Conservation (phyloP, 2,797 vertebrate species). For the Somateria mollissima region DNA sequence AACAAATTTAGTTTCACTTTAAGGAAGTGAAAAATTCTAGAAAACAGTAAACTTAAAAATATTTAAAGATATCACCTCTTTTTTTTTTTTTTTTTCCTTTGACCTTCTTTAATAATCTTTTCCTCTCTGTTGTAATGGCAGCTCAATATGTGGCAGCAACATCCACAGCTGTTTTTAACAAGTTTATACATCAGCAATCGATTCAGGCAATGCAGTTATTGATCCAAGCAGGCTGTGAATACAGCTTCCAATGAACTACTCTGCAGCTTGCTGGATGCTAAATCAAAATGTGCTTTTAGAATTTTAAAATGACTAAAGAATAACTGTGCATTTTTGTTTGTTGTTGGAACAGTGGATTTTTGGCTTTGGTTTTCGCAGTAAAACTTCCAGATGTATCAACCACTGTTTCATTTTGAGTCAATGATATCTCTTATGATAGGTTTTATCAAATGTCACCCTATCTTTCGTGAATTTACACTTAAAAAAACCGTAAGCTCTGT, state of each 20-base stretch:
- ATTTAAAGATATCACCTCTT: neutral
- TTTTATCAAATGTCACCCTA: no score
- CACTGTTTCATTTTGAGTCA: neutral
- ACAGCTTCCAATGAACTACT: neutral
- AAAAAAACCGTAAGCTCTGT: neutral
- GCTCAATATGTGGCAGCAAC: neutral
- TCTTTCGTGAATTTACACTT: neutral
- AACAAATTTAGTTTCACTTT: neutral
- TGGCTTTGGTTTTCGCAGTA: neutral
- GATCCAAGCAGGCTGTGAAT: neutral
- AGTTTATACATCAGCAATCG: accelerated
- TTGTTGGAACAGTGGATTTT: neutral
- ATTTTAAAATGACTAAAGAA: neutral
- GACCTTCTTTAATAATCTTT: neutral
- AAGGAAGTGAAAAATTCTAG: neutral
- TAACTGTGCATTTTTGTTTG: neutral
- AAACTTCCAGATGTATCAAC: neutral
- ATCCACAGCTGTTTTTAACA: neutral
- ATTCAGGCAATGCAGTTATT: neutral
- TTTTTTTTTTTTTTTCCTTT: neutral
- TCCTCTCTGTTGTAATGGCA: neutral
- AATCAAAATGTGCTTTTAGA: neutral
- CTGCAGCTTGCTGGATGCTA: neutral
- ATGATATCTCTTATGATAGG: neutral
- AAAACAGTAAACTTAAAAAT: neutral